Percentiles rank a stretch among this genome's conserved stretches.
Evolutionary conservation across 2,888 invertebrate genomes (phyloP).

Genomic region (Eupithecia dodoneata): DNA sequence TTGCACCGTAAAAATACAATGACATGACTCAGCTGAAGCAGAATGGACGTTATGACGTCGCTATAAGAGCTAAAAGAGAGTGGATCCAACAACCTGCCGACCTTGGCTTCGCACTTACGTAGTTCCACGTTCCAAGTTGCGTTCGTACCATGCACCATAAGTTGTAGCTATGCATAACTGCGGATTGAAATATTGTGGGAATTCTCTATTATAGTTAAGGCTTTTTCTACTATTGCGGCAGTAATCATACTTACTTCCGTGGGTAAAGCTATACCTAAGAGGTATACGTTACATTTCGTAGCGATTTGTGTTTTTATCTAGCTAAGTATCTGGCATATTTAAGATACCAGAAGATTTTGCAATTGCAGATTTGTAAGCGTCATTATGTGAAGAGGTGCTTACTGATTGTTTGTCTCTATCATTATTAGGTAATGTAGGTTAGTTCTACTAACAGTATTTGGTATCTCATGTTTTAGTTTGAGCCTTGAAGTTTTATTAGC

Average conservation of each 20-base stretch:
- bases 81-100: slow-evolving; percentile 45
- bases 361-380: not conserved
- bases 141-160: slow-evolving; percentile 38
- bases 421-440: not conserved
- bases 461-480: not conserved
- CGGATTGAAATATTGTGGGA: slow-evolving; percentile 33
- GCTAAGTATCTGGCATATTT: not conserved
- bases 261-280: not conserved
- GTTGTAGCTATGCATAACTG: slow-evolving; percentile 32
- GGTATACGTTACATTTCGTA: not conserved
- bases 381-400: not conserved
- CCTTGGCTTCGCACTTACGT: slow-evolving; percentile 58
- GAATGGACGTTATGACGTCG: slow-evolving; percentile 38
- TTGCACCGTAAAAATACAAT: slow-evolving; percentile 44
- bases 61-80: slow-evolving; percentile 41
- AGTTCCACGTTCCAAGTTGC: slow-evolving; percentile 47
- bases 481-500: not conserved
- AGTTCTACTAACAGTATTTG: not conserved
- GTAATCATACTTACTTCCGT: slow-evolving; percentile 4
- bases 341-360: not conserved
- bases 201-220: slow-evolving; percentile 16
- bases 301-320: not conserved
- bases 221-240: slow-evolving; percentile 15
- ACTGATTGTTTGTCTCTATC: not conserved
- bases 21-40: slow-evolving; percentile 32